These are phyloP conservation scores for Temnothorax unifasciatus DNA, from an alignment of 2,888 invertebrate genomes.

Conservation along the genomic window DNA sequence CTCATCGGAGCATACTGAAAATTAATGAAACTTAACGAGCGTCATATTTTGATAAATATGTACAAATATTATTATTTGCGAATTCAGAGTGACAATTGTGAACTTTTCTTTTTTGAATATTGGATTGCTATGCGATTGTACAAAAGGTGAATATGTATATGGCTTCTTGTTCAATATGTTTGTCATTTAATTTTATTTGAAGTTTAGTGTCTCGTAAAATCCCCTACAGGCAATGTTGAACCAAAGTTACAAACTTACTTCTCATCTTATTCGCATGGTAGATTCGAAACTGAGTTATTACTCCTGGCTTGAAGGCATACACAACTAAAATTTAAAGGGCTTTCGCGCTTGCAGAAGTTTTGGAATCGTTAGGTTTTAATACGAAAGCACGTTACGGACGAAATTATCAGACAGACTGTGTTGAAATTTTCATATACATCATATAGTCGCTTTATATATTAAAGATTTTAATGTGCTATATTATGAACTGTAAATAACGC, in stretches of 20 bases:
- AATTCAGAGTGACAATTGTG: neutral
- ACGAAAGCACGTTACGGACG: neutral
- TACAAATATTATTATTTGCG: neutral
- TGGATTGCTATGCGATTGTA: neutral
- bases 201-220: conserved; percentile 31
- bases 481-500: neutral
- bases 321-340: conserved; percentile 48
- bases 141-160: neutral
- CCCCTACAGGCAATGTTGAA: conserved; percentile 31
- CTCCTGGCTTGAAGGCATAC: conserved; percentile 40
- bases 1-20: neutral
- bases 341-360: conserved; percentile 43
- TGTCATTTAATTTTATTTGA: conserved; percentile 48
- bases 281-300: conserved; percentile 55
- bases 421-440: conserved; percentile 20
- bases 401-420: conserved; percentile 31
- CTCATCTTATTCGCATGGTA: conserved; percentile 46
- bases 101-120: neutral
- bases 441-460: neutral
- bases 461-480: neutral
- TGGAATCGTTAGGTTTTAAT: conserved; percentile 47
- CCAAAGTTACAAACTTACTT: conserved; percentile 53
- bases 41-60: neutral
- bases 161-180: neutral
- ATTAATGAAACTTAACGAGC: neutral